A percentile compares a stretch with the other conserved stretches of the same genome.
Conservation (phyloP, 2,888 invertebrate species). For the Amaurobius ferox region DNA sequence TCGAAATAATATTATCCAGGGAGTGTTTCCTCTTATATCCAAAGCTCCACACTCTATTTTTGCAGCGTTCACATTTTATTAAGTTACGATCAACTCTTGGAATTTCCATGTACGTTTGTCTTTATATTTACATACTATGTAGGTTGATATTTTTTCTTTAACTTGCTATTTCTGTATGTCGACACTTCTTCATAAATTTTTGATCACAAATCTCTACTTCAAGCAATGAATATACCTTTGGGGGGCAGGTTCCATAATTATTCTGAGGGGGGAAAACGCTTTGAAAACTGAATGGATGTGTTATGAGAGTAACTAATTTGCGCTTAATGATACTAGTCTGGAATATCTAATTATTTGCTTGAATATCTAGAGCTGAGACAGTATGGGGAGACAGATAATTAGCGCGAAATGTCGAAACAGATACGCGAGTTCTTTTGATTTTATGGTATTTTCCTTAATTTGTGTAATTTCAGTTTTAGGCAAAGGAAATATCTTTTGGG, state of each 20-base stretch:
- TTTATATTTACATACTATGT: slow-evolving; percentile 25
- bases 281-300: slow-evolving; percentile 12
- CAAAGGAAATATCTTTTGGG: not conserved
- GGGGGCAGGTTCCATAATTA: not conserved
- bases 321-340: too few species aligned
- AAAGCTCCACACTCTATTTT: slow-evolving; percentile 27
- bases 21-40: slow-evolving; percentile 20
- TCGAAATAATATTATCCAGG: slow-evolving; percentile 53
- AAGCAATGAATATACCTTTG: slow-evolving; percentile 13
- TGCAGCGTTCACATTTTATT: slow-evolving; percentile 50
- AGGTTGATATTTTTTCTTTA: slow-evolving; percentile 9
- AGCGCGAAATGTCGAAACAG: too few species aligned
- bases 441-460: not conserved
- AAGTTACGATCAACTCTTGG: slow-evolving; percentile 57
- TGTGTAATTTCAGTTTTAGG: not conserved
- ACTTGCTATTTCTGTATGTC: slow-evolving; percentile 18
- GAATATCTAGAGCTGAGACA: too few species aligned
- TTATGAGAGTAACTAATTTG: slow-evolving; percentile 61
- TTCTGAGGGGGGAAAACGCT: not conserved
- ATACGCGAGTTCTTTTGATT: not conserved
- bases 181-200: slow-evolving; percentile 47
- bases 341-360: slow-evolving; percentile 10
- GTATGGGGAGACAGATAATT: too few species aligned
- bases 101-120: slow-evolving; percentile 34
- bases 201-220: slow-evolving; percentile 20